Conservation (phyloP, 2,888 invertebrate genomes). For the Athalia cordata region DNA sequence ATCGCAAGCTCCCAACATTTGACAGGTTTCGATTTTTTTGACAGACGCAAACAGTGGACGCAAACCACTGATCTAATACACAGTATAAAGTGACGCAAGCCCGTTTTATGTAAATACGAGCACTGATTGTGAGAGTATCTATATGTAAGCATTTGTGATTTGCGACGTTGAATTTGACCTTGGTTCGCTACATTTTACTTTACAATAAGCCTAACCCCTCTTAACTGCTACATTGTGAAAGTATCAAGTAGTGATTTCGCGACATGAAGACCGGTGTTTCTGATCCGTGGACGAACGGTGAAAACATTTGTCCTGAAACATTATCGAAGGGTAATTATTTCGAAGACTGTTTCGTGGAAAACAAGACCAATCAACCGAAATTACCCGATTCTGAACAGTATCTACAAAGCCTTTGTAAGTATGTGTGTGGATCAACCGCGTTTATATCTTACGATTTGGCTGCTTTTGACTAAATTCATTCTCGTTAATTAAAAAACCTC, state of each 20-base stretch:
- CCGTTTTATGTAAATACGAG: too few relatives aligned
- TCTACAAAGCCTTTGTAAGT: constrained; percentile 81
- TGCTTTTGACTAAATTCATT: too few relatives aligned
- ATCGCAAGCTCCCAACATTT: neutral
- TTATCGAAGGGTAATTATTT: constrained; percentile 51
- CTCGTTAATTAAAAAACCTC: too few relatives aligned
- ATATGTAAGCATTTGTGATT: neutral
- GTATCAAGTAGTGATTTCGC: neutral
- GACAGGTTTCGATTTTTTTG: neutral
- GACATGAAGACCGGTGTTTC: constrained; percentile 63
- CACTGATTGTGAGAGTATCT: too few relatives aligned
- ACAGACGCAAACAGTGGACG: neutral
- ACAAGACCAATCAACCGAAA: constrained; percentile 52
- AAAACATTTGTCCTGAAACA: constrained; percentile 24
- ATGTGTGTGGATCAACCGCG: constrained; percentile 56
- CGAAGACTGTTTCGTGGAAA: constrained; percentile 64
- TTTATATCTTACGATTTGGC: too few relatives aligned
- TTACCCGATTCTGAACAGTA: constrained; percentile 81
- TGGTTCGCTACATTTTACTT: neutral
- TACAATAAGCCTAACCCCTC: neutral
- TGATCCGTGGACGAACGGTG: constrained; percentile 63
- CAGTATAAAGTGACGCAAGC: too few relatives aligned
- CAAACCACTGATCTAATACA: neutral
- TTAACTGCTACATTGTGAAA: neutral
- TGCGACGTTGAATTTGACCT: neutral